Evolutionary conservation across 2,888 invertebrate genomes (phyloP).

Genomic region (Gandaritis pyraliata): DNA sequence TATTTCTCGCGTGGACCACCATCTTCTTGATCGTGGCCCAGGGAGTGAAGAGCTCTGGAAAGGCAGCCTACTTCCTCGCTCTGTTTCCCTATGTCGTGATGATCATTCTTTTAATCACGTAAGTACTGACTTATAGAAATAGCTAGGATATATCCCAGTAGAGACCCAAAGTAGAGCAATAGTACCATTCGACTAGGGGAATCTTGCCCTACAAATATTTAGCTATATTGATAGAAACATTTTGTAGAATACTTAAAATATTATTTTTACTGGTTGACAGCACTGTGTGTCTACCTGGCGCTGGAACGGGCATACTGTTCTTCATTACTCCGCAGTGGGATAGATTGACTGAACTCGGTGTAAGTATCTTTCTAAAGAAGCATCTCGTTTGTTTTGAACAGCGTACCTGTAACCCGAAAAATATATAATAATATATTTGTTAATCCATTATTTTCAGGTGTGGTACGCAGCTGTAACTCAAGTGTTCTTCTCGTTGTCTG

Average conservation of each 20-base stretch:
- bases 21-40: slow-evolving; percentile 88
- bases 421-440: too few relatives aligned
- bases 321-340: slow-evolving; percentile 92
- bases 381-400: too few relatives aligned
- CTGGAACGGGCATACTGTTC: slow-evolving; percentile 87
- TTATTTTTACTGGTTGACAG: slow-evolving; percentile 55
- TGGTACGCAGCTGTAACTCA: slow-evolving; percentile 93
- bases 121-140: slow-evolving; percentile 36
- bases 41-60: slow-evolving; percentile 91
- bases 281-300: slow-evolving; percentile 87
- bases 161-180: too few relatives aligned
- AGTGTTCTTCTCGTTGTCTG: slow-evolving; percentile 91
- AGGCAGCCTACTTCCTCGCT: slow-evolving; percentile 95
- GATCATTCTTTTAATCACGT: slow-evolving; percentile 88
- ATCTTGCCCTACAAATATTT: too few relatives aligned
- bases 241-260: too few relatives aligned
- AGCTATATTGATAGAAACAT: too few relatives aligned
- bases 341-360: slow-evolving; percentile 88
- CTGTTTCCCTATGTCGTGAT: slow-evolving; percentile 93
- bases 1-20: slow-evolving; percentile 87
- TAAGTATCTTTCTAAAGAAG: slow-evolving; percentile 56
- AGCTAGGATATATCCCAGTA: too few relatives aligned
- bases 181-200: too few relatives aligned
- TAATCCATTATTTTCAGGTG: slow-evolving; percentile 59
- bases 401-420: too few relatives aligned